Percentiles rank a stretch among this genome's conserved stretches.
Evolutionary conservation across 2,797 vertebrate genomes (phyloP).

Genomic region (Selene dorsalis): DNA sequence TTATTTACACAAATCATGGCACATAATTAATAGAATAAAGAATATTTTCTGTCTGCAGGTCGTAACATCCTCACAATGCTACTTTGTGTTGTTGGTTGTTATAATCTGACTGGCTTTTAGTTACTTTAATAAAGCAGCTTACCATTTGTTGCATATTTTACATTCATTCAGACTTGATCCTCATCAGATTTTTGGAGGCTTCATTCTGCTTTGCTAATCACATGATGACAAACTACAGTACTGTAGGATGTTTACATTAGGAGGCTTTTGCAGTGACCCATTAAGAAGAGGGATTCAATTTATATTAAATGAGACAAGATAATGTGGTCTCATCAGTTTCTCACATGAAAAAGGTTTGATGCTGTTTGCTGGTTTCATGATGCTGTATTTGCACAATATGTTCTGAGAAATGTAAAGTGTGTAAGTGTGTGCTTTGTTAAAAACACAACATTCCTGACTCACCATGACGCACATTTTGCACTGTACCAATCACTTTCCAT

Average conservation of each 20-base stretch:
- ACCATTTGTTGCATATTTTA: slow-evolving; percentile 37
- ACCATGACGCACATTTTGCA: slow-evolving; percentile 24
- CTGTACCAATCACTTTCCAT: slow-evolving; percentile 19
- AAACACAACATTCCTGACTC: slow-evolving; percentile 12
- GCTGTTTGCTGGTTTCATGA: slow-evolving; percentile 53
- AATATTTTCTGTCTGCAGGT: slow-evolving; percentile 14
- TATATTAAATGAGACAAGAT: slow-evolving; percentile 41
- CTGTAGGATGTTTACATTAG: slow-evolving; percentile 24
- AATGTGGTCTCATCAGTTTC: slow-evolving; percentile 40
- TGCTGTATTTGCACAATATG: slow-evolving; percentile 37
- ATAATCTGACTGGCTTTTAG: slow-evolving; percentile 10
- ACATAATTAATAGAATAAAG: not conserved
- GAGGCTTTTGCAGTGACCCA: slow-evolving; percentile 33
- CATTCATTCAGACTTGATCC: slow-evolving; percentile 44
- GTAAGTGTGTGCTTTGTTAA: slow-evolving; percentile 35
- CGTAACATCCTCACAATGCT: slow-evolving; percentile 22
- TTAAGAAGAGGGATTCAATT: slow-evolving; percentile 49
- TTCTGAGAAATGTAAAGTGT: slow-evolving; percentile 18
- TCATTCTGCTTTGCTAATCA: slow-evolving; percentile 46
- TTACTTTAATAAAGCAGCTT: slow-evolving; percentile 47
- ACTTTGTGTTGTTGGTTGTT: not conserved
- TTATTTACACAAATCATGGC: not conserved
- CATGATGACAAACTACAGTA: slow-evolving; percentile 37
- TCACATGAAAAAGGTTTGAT: slow-evolving; percentile 67
- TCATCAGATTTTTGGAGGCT: slow-evolving; percentile 38